Base-by-base conservation (phyloP, 2,797 vertebrate species). In the Sebastes cheni region DNA sequence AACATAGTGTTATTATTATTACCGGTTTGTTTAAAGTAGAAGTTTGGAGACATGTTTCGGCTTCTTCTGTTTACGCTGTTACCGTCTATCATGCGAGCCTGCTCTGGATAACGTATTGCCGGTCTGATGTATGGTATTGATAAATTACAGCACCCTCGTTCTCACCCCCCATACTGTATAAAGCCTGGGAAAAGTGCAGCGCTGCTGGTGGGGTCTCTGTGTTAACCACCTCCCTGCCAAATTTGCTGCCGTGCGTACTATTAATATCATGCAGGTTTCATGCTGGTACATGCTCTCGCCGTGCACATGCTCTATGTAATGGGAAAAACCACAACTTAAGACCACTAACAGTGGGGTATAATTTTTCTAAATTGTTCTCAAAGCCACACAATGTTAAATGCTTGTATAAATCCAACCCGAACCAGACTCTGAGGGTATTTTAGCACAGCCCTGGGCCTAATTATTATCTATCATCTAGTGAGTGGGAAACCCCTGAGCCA, bases 301-400 rank as follows among this genome's bases (percentile, higher is more conserved):
- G 22, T 87, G 87, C 89, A 92, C 85, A 88, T 87, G 89, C 91
- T 91, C 85, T 11, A 59, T 62, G 89, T 92, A 92, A 93, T 92
- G 87, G 89, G 88, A 69, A 88, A 90, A 92, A 89, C 95, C 94
- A 92, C 94, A 95, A 94, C 88, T 93, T 91, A 92, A 91, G 93
- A 77, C 90, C 86, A 72, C 91, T 92, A 94, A 94, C 93, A 91
- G 89, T 90, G 89, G 92, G 92, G 91, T 92, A 93, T 95, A 92
- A 94, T 95, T 94, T 95, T 93, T 93, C 88, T 89, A 95, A 95
- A 95, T 92, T 94, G 93, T 94, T 94, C 88, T 92, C 75, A 91
- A 94, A 93, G 89, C 94, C 92, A 92, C 94, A 94, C 85, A 91
- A 95, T 93, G 92, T 92, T 90, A 83, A 91, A 92, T 88, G 91